phyloP scores from a whole-genome alignment of 2,888 invertebrate genomes.

The Tiliacea citrago region DNA sequence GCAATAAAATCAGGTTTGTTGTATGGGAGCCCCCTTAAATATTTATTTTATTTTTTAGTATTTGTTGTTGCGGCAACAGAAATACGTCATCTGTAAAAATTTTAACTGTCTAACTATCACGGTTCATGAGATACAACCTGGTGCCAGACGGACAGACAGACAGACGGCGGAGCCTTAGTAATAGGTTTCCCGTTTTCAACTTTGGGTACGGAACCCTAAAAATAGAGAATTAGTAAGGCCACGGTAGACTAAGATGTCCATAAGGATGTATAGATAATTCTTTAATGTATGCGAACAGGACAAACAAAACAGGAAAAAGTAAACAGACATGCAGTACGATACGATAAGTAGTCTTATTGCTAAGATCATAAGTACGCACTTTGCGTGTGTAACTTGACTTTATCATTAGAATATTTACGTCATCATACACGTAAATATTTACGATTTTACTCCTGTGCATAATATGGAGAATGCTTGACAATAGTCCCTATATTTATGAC shows the following conservation, averaged over 20 bases:
- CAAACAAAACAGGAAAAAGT: conserved; percentile 20
- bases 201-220: too few relatives aligned
- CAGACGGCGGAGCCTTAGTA: too few relatives aligned
- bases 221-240: too few relatives aligned
- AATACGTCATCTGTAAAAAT: too few relatives aligned
- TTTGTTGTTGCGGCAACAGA: too few relatives aligned
- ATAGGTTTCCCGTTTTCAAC: too few relatives aligned
- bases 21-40: too few relatives aligned
- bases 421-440: conserved; percentile 31
- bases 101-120: too few relatives aligned
- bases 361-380: conserved; percentile 5
- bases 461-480: neutral
- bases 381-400: conserved; percentile 4
- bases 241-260: neutral
- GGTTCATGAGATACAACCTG: too few relatives aligned
- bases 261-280: neutral
- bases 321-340: conserved; percentile 2
- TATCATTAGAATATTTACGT: conserved; percentile 23
- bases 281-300: neutral
- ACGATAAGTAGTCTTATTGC: neutral
- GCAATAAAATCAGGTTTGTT: too few relatives aligned
- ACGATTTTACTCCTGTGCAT: conserved; percentile 10
- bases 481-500: conserved; percentile 10
- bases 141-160: too few relatives aligned
- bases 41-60: too few relatives aligned